Conservation (phyloP, 2,888 invertebrate genomes). For the Celastrina argiolus region DNA sequence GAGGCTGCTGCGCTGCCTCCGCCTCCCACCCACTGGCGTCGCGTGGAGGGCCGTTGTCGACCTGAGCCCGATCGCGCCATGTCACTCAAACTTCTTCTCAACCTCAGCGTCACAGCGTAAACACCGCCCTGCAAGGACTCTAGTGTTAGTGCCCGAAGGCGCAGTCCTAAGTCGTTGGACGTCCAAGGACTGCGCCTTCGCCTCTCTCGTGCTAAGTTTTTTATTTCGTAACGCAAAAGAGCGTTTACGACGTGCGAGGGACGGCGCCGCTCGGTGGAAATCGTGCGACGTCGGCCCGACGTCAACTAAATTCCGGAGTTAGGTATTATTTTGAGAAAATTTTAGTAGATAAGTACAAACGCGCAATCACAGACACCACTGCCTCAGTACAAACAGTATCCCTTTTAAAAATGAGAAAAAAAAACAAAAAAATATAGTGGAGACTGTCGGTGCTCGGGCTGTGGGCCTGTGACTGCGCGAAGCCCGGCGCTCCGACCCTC, state of each 20-base stretch:
- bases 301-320: constrained; percentile 72
- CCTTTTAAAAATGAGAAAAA: constrained; percentile 48
- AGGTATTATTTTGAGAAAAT: constrained; percentile 78
- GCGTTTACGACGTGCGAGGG: constrained; percentile 50
- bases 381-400: constrained; percentile 34
- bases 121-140: constrained; percentile 52
- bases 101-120: constrained; percentile 67
- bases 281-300: constrained; percentile 50
- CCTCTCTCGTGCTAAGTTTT: constrained; percentile 67
- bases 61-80: constrained; percentile 76
- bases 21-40: constrained; percentile 88
- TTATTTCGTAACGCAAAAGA: constrained; percentile 61
- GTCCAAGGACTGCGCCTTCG: constrained; percentile 47
- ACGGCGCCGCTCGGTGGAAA: constrained; percentile 62
- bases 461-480: constrained; percentile 38
- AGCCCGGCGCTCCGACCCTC: constrained; percentile 41
- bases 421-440: constrained; percentile 45
- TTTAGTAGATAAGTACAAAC: constrained; percentile 71
- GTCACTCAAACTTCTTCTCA: constrained; percentile 81
- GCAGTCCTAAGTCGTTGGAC: constrained; percentile 40
- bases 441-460: constrained; percentile 36
- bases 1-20: constrained; percentile 87
- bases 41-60: constrained; percentile 62
- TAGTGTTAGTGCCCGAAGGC: constrained; percentile 61
- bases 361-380: constrained; percentile 41